phyloP scores from a whole-genome alignment of 2,113 vertebrate species.

The Podocnemis expansa region DNA sequence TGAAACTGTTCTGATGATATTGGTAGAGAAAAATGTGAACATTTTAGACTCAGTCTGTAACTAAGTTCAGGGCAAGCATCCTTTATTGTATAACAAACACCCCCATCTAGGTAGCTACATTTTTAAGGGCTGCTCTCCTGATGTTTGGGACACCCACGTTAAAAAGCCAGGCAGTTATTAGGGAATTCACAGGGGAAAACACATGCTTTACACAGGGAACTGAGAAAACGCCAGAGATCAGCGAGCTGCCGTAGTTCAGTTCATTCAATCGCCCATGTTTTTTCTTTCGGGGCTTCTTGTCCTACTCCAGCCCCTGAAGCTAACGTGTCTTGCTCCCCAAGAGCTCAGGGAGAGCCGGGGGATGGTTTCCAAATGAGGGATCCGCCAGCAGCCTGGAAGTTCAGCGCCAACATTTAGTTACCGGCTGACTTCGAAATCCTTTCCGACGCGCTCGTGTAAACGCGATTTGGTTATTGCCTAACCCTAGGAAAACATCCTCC shows the following conservation, averaged over 20 bases:
- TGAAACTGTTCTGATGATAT: neutral
- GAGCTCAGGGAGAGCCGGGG: no score
- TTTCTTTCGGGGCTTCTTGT: neutral
- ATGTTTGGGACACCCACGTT: neutral
- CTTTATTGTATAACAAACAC: conserved; percentile 33
- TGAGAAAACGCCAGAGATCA: neutral
- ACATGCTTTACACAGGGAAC: neutral
- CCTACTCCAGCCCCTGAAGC: neutral
- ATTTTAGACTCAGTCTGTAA: neutral
- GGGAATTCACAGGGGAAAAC: neutral
- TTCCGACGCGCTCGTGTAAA: neutral
- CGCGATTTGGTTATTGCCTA: neutral
- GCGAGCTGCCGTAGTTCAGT: neutral
- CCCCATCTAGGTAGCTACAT: neutral
- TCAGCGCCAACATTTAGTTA: neutral
- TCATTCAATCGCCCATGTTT: neutral
- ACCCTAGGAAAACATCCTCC: neutral
- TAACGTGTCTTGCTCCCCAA: neutral
- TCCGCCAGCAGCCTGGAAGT: no score
- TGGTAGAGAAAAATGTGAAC: neutral
- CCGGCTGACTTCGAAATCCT: neutral
- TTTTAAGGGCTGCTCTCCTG: conserved; percentile 15
- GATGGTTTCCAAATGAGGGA: no score
- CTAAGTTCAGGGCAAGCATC: neutral
- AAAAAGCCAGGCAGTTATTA: neutral